Evolutionary conservation across 2,113 vertebrate species (phyloP).

Genomic region (Nothocercus julius): DNA sequence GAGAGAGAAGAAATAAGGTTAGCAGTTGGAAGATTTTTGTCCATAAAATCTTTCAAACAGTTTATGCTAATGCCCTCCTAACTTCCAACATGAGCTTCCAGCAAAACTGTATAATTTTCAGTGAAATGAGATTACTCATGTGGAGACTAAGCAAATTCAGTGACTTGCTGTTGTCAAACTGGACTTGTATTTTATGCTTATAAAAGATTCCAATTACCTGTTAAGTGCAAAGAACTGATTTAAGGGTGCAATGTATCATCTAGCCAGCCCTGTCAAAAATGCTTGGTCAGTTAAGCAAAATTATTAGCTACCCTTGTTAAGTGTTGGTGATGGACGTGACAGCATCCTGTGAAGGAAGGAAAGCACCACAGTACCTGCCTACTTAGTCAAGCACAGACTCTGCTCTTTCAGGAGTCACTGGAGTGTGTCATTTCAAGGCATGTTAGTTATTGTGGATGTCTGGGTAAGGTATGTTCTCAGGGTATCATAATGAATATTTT

Average conservation of each 20-base stretch:
- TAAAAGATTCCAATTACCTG: not conserved
- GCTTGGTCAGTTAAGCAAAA: not conserved
- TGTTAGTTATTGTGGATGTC: not conserved
- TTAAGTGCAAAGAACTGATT: not conserved
- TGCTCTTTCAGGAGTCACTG: accelerated
- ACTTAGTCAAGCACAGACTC: not conserved
- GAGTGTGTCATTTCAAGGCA: not conserved
- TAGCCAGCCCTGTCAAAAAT: not conserved
- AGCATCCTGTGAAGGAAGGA: not conserved
- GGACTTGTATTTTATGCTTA: constrained; percentile 1
- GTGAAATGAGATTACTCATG: constrained; percentile 40
- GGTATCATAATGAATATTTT: not conserved
- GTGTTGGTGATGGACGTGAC: not conserved
- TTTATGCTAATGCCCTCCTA: constrained; percentile 35
- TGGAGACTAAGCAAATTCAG: constrained; percentile 27
- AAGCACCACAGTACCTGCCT: not conserved
- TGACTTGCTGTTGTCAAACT: constrained; percentile 16
- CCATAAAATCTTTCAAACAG: not conserved
- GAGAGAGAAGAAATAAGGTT: constrained; percentile 39
- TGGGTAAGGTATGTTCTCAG: not conserved
- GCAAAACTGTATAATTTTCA: constrained; percentile 31
- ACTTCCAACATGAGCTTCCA: constrained; percentile 20
- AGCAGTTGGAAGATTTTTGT: constrained; percentile 8
- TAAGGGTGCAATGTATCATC: not conserved
- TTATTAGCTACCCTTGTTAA: not conserved